These are phyloP conservation scores for Reinhardtius hippoglossoides DNA, from an alignment of 2,113 vertebrate species.

Conservation along the genomic window DNA sequence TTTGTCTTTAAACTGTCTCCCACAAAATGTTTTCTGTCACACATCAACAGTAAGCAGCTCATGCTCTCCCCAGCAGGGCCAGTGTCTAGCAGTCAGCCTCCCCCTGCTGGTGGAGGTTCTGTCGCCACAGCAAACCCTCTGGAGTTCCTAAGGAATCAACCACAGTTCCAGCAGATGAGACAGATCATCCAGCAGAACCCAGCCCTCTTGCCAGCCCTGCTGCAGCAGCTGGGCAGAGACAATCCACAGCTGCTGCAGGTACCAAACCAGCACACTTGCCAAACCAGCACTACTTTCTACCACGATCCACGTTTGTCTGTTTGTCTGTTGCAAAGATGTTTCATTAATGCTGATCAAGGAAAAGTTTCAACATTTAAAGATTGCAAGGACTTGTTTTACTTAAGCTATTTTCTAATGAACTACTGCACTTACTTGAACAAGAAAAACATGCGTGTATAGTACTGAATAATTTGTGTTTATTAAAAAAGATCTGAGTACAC, in stretches of 20 bases:
- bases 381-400: not conserved
- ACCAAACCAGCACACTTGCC: not conserved
- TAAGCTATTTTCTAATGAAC: not conserved
- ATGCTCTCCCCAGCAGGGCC: constrained; percentile 17
- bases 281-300: too few relatives aligned
- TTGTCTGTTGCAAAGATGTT: too few relatives aligned
- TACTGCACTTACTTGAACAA: not conserved
- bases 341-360: not conserved
- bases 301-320: too few relatives aligned
- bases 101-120: constrained; percentile 34
- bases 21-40: not conserved
- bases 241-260: constrained; percentile 85
- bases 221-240: constrained; percentile 84
- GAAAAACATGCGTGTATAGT: not conserved
- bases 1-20: not conserved
- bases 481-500: too few relatives aligned
- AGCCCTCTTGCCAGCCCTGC: constrained; percentile 78
- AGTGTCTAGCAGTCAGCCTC: constrained; percentile 43
- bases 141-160: constrained; percentile 84
- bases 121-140: constrained; percentile 73
- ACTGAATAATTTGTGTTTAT: too few relatives aligned
- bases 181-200: constrained; percentile 87
- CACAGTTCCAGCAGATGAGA: constrained; percentile 85
- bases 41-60: constrained; percentile 16
- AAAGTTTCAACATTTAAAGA: not conserved